Evolutionary conservation across 1,140 invertebrate genomes (phyloP), one percentile per base, ranked within the genome.

Genomic region (Drosophila tani): DNA sequence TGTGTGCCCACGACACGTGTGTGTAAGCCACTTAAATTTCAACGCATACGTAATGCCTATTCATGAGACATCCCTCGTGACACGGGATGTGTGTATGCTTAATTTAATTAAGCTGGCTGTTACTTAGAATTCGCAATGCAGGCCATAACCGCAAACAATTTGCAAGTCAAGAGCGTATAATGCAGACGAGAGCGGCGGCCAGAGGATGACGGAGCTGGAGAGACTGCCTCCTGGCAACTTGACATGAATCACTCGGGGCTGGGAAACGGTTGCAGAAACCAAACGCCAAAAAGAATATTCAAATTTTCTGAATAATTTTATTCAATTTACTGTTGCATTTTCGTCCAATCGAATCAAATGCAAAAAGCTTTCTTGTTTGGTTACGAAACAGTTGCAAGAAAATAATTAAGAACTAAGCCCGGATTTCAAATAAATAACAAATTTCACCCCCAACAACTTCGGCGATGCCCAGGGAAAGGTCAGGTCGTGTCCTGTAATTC

Each of bases 1-100:
- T 53, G 59, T 81, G 79, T 79, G 55, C 62, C 58, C 50, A 80
- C 58, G 82, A 77, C 66, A 79, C 75, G 75, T 82, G 82, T 82
- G 77, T 87, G 84, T 88, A 81, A 84, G 85, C 84, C 84, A 87
- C 84, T 87, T 87, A 87, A 90, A 90, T 81, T 88, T 88, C 82
- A 87, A 88, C 85, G 85, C 71, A 86, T 83, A 83, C 83, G 76
- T 86, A 86, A 86, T 86, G 84, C 66, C 84, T 87, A 87, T 87
- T 88, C 85, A 87, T 87, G 78, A 83, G 80, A 63, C 57, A 58
- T 58, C 50, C 40, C 63, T 12, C 56, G 40, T 57, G 43, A 45
- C 29, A 45, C 29, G 65, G 49, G 53, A 50, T 79, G 53, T 82
- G 53, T 70, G 56, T 67, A 71, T 60, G 60, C 67, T 81, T 90